Conservation (phyloP, 2,797 vertebrate species). For the Hippoglossus hippoglossus region DNA sequence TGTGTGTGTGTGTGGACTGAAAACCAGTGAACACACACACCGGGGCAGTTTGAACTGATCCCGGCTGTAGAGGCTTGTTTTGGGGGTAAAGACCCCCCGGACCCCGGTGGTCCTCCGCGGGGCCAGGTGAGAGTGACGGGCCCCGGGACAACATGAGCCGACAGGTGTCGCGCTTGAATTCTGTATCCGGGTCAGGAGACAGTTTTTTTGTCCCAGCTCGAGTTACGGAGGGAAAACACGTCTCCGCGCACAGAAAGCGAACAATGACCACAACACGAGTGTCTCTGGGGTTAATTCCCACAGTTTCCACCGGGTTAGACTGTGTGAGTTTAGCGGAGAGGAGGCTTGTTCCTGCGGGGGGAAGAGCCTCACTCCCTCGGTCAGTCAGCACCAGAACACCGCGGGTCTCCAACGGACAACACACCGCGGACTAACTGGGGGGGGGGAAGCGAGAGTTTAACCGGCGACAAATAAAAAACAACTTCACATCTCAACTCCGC, state of each 20-base stretch:
- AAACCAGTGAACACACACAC: neutral
- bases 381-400: neutral
- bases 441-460: constrained; percentile 35
- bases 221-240: neutral
- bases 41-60: too few relatives aligned
- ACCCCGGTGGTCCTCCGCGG: neutral
- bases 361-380: too few relatives aligned
- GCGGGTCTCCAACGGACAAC: constrained; percentile 39
- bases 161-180: constrained; percentile 60
- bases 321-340: too few relatives aligned
- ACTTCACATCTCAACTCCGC: too few relatives aligned
- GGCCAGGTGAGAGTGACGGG: constrained; percentile 56
- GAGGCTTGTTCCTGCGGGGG: too few relatives aligned
- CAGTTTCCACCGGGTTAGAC: too few relatives aligned
- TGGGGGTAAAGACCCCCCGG: neutral
- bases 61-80: neutral
- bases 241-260: neutral
- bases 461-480: constrained; percentile 29
- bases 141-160: constrained; percentile 8
- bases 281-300: too few relatives aligned
- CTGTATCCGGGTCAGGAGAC: constrained; percentile 35
- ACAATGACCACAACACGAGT: too few relatives aligned
- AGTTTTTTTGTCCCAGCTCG: neutral
- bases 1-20: constrained; percentile 1
- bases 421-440: constrained; percentile 56